Evolutionary conservation across 2,797 vertebrate species (phyloP), one percentile per base, ranked within the genome.

Genomic region (Chrosomus eos): DNA sequence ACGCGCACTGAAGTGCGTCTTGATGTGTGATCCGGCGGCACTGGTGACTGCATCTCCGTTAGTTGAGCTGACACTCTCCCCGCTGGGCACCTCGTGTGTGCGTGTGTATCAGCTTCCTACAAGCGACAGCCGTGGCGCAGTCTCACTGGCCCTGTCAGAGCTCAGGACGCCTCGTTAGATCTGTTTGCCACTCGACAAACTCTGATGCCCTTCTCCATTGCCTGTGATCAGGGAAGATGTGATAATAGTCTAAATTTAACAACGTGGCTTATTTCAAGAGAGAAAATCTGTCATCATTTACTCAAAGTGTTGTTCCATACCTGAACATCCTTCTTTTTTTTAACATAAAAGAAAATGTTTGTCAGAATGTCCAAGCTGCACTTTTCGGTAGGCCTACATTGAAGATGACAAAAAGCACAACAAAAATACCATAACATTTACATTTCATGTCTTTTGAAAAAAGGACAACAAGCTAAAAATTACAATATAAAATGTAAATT

Each of bases 41-140:
- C 83, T 82, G 80, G 53, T 86, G 68, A 79, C 87, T 87, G 86
- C 90, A 89, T 43, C 84, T 81, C 80, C 28, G 76, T 86, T 82
- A 82, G 86, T 81, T 5, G 14, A 88, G 75, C 60, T 91, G 87
- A 88, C 87, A 88, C 73, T 89, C 80, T 86, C 64, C 53, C 79
- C 82, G 75, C 5, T 86, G 88, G 60, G 77, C 80, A 78, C 84
- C 66, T 21, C 1, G 67, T 48, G 45, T 48, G 45, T 62, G 75
- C 19, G 16, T 53, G 60, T 67, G 26, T 70, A 40, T 81, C 64
- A 70, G 67, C 79, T 84, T 81, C 53, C 33, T 58, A 58, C 70
- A 64, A 38, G 72, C 13, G 62, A 88, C 87, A 83, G 83, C 13
- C 23, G 38, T 18, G 23, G 3, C 7, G 73, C 66, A 71, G 48